A percentile compares a stretch with the other conserved stretches of the same genome.
phyloP scores from a whole-genome alignment of 2,113 vertebrate genomes.

The Entomyzon cyanotis region DNA sequence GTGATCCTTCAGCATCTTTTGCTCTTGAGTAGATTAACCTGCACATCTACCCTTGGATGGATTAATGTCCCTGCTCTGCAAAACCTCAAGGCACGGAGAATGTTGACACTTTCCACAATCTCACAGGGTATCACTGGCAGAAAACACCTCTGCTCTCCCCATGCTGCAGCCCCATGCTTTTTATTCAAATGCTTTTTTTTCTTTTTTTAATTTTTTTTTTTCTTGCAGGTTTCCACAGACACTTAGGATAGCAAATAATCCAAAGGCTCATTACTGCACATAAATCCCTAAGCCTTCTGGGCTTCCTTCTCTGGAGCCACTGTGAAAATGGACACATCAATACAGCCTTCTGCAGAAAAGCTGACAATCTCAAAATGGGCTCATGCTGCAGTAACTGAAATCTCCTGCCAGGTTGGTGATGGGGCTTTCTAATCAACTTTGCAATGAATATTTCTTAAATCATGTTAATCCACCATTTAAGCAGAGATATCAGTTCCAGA shows the following conservation, averaged over 20 bases:
- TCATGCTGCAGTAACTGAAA: conserved; percentile 39
- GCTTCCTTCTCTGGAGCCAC: neutral
- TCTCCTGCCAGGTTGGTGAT: conserved; percentile 55
- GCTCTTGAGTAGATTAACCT: neutral
- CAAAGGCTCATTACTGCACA: neutral
- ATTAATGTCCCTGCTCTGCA: neutral
- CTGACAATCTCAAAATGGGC: conserved; percentile 41
- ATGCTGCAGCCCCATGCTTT: neutral
- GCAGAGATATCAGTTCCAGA: conserved; percentile 64
- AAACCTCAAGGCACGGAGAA: neutral
- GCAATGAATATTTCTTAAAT: conserved; percentile 69
- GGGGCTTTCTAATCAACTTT: conserved; percentile 70
- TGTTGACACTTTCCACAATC: neutral
- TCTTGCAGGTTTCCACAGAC: neutral
- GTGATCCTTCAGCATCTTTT: neutral
- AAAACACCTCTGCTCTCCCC: neutral
- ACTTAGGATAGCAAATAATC: neutral
- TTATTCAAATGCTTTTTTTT: neutral
- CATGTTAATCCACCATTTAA: conserved; percentile 64
- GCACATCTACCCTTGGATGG: neutral
- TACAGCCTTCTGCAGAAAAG: conserved; percentile 36
- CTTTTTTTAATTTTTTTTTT: too few relatives aligned
- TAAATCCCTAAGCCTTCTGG: neutral
- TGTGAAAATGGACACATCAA: conserved; percentile 33
- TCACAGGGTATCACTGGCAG: neutral